Evolutionary conservation across 1,140 invertebrate genomes (phyloP).

Genomic region (Drosophila burlai): DNA sequence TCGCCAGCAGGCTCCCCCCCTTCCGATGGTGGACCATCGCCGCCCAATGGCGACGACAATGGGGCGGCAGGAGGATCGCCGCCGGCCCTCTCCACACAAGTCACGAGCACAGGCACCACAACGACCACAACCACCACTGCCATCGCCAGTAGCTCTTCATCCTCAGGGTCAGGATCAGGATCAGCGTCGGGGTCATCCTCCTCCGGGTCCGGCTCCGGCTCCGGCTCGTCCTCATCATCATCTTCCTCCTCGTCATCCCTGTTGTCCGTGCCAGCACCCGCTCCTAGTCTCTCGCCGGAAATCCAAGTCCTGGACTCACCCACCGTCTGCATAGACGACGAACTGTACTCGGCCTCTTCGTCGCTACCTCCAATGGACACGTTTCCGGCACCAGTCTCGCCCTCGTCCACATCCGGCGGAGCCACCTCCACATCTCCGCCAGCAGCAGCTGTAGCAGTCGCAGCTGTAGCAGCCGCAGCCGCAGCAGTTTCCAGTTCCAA

Average conservation of each 20-base stretch:
- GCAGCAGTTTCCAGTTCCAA: conserved; percentile 7
- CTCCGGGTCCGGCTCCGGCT: conserved; percentile 2
- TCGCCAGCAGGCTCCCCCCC: conserved; percentile 8
- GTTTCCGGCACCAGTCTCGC: conserved; percentile 2
- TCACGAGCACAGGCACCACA: background rate
- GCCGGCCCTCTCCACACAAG: background rate
- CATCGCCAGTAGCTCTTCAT: conserved; percentile 6
- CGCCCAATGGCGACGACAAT: conserved; percentile 1
- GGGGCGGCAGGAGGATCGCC: conserved; percentile 2
- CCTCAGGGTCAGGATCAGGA: background rate
- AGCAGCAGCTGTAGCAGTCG: background rate
- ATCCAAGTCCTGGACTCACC: conserved; percentile 9
- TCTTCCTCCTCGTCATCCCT: conserved; percentile 34
- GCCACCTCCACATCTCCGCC: conserved; percentile 1
- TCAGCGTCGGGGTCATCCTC: conserved; percentile 1
- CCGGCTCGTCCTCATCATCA: conserved; percentile 33
- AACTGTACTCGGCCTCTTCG: conserved; percentile 19
- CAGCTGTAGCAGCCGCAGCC: background rate
- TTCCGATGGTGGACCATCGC: background rate
- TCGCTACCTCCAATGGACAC: conserved; percentile 22
- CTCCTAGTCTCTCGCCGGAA: conserved; percentile 31
- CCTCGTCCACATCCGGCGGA: conserved; percentile 1
- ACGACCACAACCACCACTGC: background rate
- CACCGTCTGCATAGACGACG: conserved; percentile 36
- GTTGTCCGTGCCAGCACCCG: conserved; percentile 18